Conservation (phyloP, 2,888 invertebrate species). For the Ctenicera cuprea region DNA sequence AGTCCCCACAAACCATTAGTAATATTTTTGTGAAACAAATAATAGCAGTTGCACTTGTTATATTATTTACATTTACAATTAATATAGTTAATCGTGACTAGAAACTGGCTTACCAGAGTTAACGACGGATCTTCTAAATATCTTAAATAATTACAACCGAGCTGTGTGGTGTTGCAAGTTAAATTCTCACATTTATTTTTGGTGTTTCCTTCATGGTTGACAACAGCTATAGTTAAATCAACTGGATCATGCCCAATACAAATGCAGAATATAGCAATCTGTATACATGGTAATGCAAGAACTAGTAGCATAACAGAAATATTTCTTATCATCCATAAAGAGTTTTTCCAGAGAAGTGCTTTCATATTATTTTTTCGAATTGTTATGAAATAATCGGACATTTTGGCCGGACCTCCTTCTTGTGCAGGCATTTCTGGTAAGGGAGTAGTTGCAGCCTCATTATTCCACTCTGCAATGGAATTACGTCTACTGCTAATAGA, state of each 20-base stretch:
- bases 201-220: slow-evolving; percentile 83
- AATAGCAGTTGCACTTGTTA: no score
- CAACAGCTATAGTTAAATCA: slow-evolving; percentile 84
- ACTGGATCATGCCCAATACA: slow-evolving; percentile 92
- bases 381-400: slow-evolving; percentile 72
- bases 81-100: no score
- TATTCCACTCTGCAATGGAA: background rate
- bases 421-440: slow-evolving; percentile 82
- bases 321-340: slow-evolving; percentile 90
- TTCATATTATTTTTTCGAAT: slow-evolving; percentile 74
- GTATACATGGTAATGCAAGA: slow-evolving; percentile 88
- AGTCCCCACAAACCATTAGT: no score
- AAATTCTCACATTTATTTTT: slow-evolving; percentile 64
- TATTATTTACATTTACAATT: no score
- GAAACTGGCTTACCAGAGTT: slow-evolving; percentile 81
- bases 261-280: slow-evolving; percentile 91
- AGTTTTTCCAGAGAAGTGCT: slow-evolving; percentile 92
- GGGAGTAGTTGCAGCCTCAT: background rate
- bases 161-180: slow-evolving; percentile 79
- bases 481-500: background rate
- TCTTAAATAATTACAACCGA: slow-evolving; percentile 88
- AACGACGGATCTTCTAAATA: slow-evolving; percentile 81
- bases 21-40: no score
- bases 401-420: slow-evolving; percentile 75
- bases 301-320: slow-evolving; percentile 89